A percentile compares a stretch with the other conserved stretches of the same genome.
Evolutionary conservation across 2,888 invertebrate genomes (phyloP).

Genomic region (Acrocera orbiculus): DNA sequence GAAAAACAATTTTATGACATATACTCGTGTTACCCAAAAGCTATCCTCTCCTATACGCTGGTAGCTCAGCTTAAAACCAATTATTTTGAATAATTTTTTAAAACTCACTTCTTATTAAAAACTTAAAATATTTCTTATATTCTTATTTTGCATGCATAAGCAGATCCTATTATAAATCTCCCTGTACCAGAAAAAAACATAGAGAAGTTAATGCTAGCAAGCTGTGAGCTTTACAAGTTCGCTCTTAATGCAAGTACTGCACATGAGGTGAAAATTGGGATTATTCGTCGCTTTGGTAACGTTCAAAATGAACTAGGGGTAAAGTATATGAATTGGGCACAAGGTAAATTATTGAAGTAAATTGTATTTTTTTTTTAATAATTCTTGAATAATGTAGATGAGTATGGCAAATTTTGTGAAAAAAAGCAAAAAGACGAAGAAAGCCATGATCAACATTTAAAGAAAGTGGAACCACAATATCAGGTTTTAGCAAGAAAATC

Average conservation of each 20-base stretch:
- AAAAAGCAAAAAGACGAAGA: slow-evolving; percentile 1
- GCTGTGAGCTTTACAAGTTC: slow-evolving; percentile 49
- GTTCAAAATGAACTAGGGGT: slow-evolving; percentile 72
- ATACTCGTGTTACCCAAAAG: too few species aligned
- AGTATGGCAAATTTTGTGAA: slow-evolving; percentile 14
- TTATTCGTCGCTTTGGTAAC: slow-evolving; percentile 53
- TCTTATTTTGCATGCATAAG: too few species aligned
- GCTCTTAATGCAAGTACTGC: slow-evolving; percentile 39
- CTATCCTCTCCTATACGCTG: too few species aligned
- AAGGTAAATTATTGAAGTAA: slow-evolving; percentile 30
- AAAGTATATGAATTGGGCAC: slow-evolving; percentile 63
- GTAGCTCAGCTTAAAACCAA: too few species aligned
- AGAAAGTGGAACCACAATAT: slow-evolving; percentile 22
- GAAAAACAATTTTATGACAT: too few species aligned
- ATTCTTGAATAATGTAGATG: slow-evolving; percentile 15
- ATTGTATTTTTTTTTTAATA: neutral
- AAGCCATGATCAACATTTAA: neutral
- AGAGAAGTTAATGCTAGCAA: slow-evolving; percentile 44
- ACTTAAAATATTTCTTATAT: too few species aligned
- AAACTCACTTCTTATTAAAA: too few species aligned
- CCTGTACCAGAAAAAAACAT: slow-evolving; percentile 35
- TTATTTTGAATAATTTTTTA: too few species aligned
- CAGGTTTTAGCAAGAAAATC: slow-evolving; percentile 36
- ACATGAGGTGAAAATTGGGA: slow-evolving; percentile 35
- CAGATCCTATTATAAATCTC: too few species aligned